phyloP scores from a whole-genome alignment of 2,113 vertebrate species.

The Nesoenas mayeri region DNA sequence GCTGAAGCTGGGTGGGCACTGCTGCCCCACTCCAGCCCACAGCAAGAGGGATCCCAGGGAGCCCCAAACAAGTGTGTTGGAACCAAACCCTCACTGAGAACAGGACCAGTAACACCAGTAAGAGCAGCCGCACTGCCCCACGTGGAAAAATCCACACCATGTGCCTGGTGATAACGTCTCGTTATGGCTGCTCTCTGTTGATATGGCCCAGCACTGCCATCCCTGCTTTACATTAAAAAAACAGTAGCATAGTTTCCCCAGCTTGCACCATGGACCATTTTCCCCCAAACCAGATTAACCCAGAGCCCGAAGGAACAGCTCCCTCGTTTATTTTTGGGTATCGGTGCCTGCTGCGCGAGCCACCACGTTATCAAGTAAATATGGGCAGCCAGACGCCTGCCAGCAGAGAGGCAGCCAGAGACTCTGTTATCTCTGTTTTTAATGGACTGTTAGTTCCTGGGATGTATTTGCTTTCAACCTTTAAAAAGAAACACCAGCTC shows the following conservation, averaged over 20 bases:
- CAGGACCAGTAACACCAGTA: background rate
- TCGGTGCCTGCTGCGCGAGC: background rate
- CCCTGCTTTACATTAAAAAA: rapidly evolving
- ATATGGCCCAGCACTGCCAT: background rate
- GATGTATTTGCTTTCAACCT: constrained; percentile 15
- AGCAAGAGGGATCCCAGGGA: background rate
- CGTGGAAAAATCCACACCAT: background rate
- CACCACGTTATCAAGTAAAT: background rate
- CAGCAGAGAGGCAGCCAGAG: constrained; percentile 4
- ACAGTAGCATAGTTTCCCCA: rapidly evolving
- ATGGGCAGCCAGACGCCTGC: background rate
- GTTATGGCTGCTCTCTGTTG: background rate
- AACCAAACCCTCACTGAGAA: background rate
- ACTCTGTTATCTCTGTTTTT: background rate
- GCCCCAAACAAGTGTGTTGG: rapidly evolving
- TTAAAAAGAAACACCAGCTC: constrained; percentile 15
- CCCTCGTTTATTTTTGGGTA: background rate
- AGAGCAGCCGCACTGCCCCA: background rate
- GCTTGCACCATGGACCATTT: background rate
- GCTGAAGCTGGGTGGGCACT: background rate
- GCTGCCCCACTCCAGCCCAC: background rate
- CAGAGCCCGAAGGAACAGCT: background rate
- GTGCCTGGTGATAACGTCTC: background rate
- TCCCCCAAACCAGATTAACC: background rate
- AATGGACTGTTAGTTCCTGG: background rate